These are phyloP conservation scores for Hypsopygia costalis DNA, from an alignment of 2,888 invertebrate species.

Conservation along the genomic window DNA sequence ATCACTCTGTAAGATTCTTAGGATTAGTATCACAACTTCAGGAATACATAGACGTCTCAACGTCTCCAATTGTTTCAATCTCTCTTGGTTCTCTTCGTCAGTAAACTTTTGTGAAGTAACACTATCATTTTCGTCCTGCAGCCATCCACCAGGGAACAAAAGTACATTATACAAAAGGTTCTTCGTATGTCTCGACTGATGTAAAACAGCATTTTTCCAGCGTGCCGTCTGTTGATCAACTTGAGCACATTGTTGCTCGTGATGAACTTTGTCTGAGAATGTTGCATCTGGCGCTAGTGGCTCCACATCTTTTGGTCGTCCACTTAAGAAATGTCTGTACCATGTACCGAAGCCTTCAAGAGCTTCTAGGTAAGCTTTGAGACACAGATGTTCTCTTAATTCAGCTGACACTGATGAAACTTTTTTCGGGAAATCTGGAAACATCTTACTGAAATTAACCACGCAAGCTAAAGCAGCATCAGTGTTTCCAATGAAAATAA, in stretches of 20 bases:
- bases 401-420: constrained; percentile 63
- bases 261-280: constrained; percentile 93
- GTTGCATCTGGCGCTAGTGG: constrained; percentile 80
- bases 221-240: constrained; percentile 89
- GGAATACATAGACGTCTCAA: constrained; percentile 92
- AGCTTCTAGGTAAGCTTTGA: constrained; percentile 92
- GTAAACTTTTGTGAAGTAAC: constrained; percentile 65
- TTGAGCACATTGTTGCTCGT: constrained; percentile 90
- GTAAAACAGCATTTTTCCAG: constrained; percentile 85
- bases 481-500: constrained; percentile 89
- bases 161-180: constrained; percentile 92
- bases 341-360: constrained; percentile 94
- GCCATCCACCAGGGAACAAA: constrained; percentile 95
- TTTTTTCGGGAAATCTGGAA: constrained; percentile 53
- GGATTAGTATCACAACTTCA: constrained; percentile 88
- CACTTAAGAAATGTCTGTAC: constrained; percentile 91
- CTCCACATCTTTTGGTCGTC: constrained; percentile 86
- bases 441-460: constrained; percentile 52
- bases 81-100: constrained; percentile 70
- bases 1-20: constrained; percentile 88
- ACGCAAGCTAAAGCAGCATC: constrained; percentile 90
- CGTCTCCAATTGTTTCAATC: constrained; percentile 86
- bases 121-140: constrained; percentile 84
- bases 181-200: constrained; percentile 88
- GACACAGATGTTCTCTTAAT: constrained; percentile 91